These are phyloP conservation scores for Ptilonorhynchus violaceus DNA, from an alignment of 2,113 vertebrate genomes.

Conservation along the genomic window DNA sequence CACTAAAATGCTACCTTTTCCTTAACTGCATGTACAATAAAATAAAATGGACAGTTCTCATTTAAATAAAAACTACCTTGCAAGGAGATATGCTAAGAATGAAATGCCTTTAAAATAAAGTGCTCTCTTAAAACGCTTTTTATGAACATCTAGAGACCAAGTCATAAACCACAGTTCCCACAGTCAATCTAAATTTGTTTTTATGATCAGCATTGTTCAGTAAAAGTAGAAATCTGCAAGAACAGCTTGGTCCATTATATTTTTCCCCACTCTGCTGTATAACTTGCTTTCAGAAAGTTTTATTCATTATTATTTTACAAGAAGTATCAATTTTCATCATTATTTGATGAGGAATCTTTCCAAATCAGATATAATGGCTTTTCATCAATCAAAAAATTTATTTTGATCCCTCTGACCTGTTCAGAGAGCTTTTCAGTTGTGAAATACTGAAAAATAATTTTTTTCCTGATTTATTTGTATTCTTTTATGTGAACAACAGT, in stretches of 20 bases:
- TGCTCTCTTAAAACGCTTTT: slow-evolving; percentile 44
- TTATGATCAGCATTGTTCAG: slow-evolving; percentile 26
- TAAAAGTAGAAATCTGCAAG: background rate
- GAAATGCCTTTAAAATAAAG: slow-evolving; percentile 41
- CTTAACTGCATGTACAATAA: background rate
- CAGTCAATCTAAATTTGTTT: slow-evolving; percentile 18
- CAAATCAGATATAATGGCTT: background rate
- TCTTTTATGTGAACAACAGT: background rate
- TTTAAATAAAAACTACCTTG: background rate
- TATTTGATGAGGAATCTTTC: background rate
- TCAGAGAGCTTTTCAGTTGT: background rate
- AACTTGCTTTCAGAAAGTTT: background rate
- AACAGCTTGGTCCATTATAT: slow-evolving; percentile 17
- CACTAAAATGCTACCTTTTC: slow-evolving; percentile 4
- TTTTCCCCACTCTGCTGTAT: background rate
- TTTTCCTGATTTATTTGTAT: background rate
- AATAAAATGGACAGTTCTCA: slow-evolving; percentile 2
- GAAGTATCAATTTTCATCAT: background rate
- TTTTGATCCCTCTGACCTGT: background rate
- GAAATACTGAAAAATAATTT: background rate
- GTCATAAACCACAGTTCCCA: slow-evolving; percentile 51
- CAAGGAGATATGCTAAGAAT: background rate
- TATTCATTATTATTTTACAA: slow-evolving; percentile 24
- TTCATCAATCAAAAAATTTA: background rate
- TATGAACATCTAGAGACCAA: slow-evolving; percentile 58